These are phyloP conservation scores for Argya squamiceps DNA, from an alignment of 2,797 vertebrate species.

Conservation along the genomic window DNA sequence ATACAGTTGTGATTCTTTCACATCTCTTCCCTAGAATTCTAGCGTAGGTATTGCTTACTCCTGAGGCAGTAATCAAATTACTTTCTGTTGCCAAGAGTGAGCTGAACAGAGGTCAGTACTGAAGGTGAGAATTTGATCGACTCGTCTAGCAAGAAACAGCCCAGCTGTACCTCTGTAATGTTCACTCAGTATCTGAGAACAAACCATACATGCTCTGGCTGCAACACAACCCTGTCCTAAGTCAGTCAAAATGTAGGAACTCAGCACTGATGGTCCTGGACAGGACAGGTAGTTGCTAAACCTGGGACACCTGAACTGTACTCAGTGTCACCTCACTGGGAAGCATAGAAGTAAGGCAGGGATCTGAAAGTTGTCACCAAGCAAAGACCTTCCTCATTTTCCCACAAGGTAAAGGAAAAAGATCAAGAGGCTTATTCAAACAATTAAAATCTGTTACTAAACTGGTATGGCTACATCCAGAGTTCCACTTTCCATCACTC, in stretches of 20 bases:
- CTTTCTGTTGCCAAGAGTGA: not conserved
- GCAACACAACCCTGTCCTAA: not conserved
- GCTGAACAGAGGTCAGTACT: not conserved
- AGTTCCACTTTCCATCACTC: not conserved
- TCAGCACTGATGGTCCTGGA: not conserved
- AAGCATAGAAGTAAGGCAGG: not conserved
- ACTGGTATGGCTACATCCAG: not conserved
- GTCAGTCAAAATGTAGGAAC: not conserved
- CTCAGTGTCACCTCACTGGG: not conserved
- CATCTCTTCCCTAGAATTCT: not conserved
- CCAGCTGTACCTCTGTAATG: not conserved
- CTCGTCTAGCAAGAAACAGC: not conserved
- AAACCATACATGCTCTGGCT: not conserved
- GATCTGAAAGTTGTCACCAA: not conserved
- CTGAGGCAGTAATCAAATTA: not conserved
- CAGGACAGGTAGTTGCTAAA: not conserved
- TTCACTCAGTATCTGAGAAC: not conserved
- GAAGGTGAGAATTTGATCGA: not conserved
- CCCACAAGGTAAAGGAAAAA: not conserved
- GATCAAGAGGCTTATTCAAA: not conserved
- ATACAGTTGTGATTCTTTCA: not conserved
- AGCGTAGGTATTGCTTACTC: rapidly evolving
- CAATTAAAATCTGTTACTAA: not conserved
- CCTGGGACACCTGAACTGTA: not conserved
- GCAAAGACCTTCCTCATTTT: not conserved